Base-by-base conservation (phyloP, 2,113 vertebrate species). In the Oryzias javanicus region DNA sequence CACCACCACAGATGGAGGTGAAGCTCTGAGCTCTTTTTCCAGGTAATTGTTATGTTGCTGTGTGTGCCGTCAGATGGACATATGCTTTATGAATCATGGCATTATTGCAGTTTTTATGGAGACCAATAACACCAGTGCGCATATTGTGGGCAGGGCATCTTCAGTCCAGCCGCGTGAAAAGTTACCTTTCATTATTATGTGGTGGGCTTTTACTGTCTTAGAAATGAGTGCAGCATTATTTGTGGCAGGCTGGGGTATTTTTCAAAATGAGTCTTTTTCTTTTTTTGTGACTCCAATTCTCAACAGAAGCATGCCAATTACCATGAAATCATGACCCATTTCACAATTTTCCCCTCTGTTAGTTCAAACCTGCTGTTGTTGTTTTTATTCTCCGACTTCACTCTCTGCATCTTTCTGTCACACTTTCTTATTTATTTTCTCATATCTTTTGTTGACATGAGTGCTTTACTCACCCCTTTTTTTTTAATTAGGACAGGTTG, bases 401-500 rank as follows among this genome's bases (percentile, higher is more conserved):
- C 35, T 56, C 35, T 53, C 53, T 60, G 47, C 44, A 1, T 72
- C 47, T 59, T 48, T 60, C 35, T 57, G 70, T 66, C 55, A 45
- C 41, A 47, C 35, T 50, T 53, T 60, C 13, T 57, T 25, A 56
- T 81, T 67, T 61, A 18, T 72, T 62, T 77, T 59, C 66, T 62
- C 17, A 0, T 0, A 72, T 67, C 55, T 74, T 78, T 80, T 67
- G 52, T 67, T 64, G 67, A 80, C 67, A 57, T 27, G 41, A 62
- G 46, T 59, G 60, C 74, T 70, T 74, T 56, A 64, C 78, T 76
- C 67, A 42, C 64, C 55, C n/a, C n/a, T n/a, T n/a, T 68, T 57
- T 82, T 57, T 82, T 60, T 67, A 50, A 81, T 79, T 82, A 29
- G 44, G 70, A 53, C 65, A 65, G 24, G 14, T 64, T 18, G 68